Evolutionary conservation across 2,888 invertebrate species (phyloP).

Genomic region (Clepsis dumicolana): DNA sequence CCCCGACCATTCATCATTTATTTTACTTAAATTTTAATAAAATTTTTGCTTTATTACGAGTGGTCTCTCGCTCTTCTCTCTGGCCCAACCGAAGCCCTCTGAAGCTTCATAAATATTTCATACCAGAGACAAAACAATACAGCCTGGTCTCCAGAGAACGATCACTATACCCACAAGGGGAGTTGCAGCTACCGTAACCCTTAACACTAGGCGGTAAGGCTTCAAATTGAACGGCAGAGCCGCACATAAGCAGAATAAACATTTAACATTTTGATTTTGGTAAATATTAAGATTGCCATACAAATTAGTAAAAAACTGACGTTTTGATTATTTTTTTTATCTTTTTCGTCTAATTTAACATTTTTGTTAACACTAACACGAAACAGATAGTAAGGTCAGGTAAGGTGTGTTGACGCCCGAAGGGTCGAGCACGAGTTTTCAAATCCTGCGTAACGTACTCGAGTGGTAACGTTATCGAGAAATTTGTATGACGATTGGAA

Average conservation of each 20-base stretch:
- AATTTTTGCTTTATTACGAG: not conserved
- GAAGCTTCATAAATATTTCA: constrained; percentile 52
- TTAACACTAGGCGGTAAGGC: not conserved
- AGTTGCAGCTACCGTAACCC: not conserved
- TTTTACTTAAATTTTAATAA: too few species aligned
- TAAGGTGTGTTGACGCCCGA: too few species aligned
- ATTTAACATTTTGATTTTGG: constrained; percentile 39
- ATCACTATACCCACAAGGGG: constrained; percentile 7
- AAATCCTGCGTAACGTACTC: too few species aligned
- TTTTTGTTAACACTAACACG: too few species aligned
- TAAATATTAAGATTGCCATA: constrained; percentile 39
- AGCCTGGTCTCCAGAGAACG: constrained; percentile 38
- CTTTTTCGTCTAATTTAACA: too few species aligned
- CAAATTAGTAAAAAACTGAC: too few species aligned
- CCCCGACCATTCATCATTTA: too few species aligned
- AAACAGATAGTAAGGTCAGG: too few species aligned
- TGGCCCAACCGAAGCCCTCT: constrained; percentile 24
- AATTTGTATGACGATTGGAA: too few species aligned
- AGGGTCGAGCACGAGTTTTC: too few species aligned
- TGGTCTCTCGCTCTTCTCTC: constrained; percentile 27
- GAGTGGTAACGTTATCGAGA: too few species aligned
- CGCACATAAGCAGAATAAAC: not conserved
- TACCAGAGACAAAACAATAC: constrained; percentile 44
- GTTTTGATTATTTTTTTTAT: too few species aligned
- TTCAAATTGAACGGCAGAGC: not conserved